Percentiles rank a stretch among this genome's conserved stretches.
Conservation (phyloP, 2,113 vertebrate species). For the Verasper variegatus region DNA sequence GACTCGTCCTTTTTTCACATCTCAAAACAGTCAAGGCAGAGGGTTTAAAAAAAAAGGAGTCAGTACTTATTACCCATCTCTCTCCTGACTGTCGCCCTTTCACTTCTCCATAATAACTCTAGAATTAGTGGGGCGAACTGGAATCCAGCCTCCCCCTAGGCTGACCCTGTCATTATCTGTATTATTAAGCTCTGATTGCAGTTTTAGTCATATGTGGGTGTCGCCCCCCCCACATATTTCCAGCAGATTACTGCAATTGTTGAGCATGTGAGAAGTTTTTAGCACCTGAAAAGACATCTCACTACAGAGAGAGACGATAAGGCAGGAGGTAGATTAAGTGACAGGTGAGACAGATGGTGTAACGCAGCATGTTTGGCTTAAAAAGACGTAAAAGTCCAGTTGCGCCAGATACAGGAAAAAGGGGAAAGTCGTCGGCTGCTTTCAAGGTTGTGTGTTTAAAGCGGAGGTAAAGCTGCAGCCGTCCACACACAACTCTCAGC, state of each 20-base stretch:
- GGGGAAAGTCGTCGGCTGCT: not conserved
- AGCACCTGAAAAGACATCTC: not conserved
- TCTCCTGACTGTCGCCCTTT: not conserved
- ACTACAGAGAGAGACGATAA: not conserved
- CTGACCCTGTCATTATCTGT: conserved; percentile 33
- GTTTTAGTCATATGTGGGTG: not conserved
- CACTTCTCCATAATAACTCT: conserved; percentile 13
- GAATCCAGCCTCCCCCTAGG: conserved; percentile 18
- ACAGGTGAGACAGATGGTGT: too few relatives aligned
- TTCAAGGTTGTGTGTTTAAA: not conserved
- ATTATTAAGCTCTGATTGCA: conserved; percentile 30
- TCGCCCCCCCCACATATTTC: too few relatives aligned
- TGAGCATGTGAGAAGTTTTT: not conserved
- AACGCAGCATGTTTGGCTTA: not conserved
- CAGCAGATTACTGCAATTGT: too few relatives aligned
- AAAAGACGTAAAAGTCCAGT: not conserved
- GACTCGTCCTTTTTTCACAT: not conserved
- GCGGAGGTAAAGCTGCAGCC: not conserved
- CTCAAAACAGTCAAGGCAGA: not conserved
- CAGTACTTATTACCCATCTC: not conserved
- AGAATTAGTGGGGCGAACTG: not conserved
- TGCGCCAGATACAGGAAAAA: not conserved
- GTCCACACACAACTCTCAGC: not conserved
- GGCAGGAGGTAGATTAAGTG: not conserved
- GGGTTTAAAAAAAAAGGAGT: not conserved